Conservation (phyloP, 2,888 invertebrate species). For the Trissolcus brochymenae region DNA sequence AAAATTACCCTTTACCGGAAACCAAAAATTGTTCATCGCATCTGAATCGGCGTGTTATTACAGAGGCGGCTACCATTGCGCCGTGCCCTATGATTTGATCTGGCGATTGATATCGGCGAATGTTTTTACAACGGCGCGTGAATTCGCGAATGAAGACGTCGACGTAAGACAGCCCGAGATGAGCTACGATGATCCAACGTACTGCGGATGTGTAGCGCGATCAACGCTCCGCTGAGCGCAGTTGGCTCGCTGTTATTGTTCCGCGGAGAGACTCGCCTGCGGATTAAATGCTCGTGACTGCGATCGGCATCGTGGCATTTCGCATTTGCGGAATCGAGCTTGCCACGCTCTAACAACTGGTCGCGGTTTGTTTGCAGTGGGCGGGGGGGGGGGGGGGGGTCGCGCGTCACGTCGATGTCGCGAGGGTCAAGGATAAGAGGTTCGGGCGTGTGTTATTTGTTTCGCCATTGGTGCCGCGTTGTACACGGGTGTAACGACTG, state of each 20-base stretch:
- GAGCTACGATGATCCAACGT: slow-evolving; percentile 38
- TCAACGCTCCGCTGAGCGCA: slow-evolving; percentile 31
- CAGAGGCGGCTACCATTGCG: slow-evolving; percentile 19
- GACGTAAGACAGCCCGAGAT: slow-evolving; percentile 17
- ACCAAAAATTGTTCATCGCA: slow-evolving; percentile 12
- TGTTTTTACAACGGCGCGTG: slow-evolving; percentile 16
- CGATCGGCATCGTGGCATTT: slow-evolving; percentile 28
- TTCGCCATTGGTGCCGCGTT: slow-evolving; percentile 13
- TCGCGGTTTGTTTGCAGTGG: slow-evolving; percentile 23
- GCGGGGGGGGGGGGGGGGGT: not conserved
- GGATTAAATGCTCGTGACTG: slow-evolving; percentile 29
- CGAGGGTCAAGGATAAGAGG: slow-evolving; percentile 24
- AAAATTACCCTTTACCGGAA: slow-evolving; percentile 23
- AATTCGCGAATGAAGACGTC: slow-evolving; percentile 36
- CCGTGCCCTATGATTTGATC: slow-evolving; percentile 31
- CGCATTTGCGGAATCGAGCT: slow-evolving; percentile 19
- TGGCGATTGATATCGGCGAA: slow-evolving; percentile 23
- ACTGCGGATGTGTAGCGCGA: slow-evolving; percentile 24
- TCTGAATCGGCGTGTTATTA: slow-evolving; percentile 23
- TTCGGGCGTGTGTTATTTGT: slow-evolving; percentile 21
- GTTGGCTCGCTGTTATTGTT: slow-evolving; percentile 51
- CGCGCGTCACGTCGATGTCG: slow-evolving; percentile 10
- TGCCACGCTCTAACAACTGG: not conserved
- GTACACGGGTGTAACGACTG: slow-evolving; percentile 61
- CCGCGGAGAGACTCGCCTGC: slow-evolving; percentile 11